phyloP scores from a whole-genome alignment of 1,140 invertebrate genomes.

The Lepidostoma basale region DNA sequence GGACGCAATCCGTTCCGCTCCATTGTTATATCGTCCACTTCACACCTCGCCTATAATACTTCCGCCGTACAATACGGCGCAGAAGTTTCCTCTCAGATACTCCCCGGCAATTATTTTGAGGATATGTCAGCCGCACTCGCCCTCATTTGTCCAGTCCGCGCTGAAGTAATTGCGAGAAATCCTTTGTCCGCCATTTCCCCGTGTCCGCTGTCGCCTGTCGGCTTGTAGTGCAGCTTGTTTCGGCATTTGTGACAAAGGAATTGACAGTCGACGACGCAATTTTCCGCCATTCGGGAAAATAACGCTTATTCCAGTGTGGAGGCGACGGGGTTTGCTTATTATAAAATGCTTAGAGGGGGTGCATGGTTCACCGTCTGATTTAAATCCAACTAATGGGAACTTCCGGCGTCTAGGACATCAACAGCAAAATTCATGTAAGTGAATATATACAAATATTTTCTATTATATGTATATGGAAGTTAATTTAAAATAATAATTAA shows the following conservation, averaged over 20 bases:
- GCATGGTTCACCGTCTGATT: no score
- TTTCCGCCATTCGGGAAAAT: constrained; percentile 21
- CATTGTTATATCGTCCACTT: neutral
- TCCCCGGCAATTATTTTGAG: constrained; percentile 33
- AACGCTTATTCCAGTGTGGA: neutral
- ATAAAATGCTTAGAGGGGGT: no score
- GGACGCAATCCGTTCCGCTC: neutral
- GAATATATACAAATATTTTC: no score
- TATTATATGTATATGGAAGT: no score
- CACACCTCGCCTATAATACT: constrained; percentile 3
- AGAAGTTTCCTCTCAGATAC: constrained; percentile 11
- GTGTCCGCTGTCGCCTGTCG: constrained; percentile 3
- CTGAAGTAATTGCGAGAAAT: constrained; percentile 36
- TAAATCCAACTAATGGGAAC: no score
- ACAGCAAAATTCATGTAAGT: no score
- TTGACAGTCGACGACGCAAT: constrained; percentile 22
- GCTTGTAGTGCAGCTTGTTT: constrained; percentile 24
- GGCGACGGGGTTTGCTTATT: no score
- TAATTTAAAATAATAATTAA: no score
- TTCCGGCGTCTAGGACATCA: no score
- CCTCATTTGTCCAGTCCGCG: constrained; percentile 24
- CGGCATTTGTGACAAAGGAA: neutral
- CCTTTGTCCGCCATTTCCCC: constrained; percentile 32
- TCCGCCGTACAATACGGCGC: neutral
- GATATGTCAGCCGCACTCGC: constrained; percentile 30